phyloP scores from a whole-genome alignment of 1,140 invertebrate species.

The Plectrocnemia conspersa region DNA sequence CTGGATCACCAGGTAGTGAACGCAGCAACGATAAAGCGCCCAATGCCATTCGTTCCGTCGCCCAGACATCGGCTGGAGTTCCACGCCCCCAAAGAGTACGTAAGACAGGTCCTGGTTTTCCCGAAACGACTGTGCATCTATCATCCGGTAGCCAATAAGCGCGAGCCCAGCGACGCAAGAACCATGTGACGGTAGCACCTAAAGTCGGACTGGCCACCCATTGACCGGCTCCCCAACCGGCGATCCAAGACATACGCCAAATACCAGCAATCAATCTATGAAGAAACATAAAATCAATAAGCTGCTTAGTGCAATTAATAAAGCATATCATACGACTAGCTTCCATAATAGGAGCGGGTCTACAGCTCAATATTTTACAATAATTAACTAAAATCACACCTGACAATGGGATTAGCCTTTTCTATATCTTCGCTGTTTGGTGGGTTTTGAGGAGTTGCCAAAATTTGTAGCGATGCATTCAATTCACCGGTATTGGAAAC shows the following conservation, averaged over 20 bases:
- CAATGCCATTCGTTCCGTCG: conserved; percentile 37
- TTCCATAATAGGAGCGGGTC: neutral
- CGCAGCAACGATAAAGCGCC: conserved; percentile 41
- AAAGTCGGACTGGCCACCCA: conserved; percentile 77
- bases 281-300: conserved; percentile 52
- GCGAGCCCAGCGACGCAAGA: conserved; percentile 69
- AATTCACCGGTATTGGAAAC: conserved; percentile 52
- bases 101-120: conserved; percentile 38
- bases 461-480: conserved; percentile 56
- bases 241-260: conserved; percentile 64
- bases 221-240: conserved; percentile 59
- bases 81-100: conserved; percentile 45
- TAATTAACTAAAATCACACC: conserved; percentile 37
- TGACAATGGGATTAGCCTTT: conserved; percentile 44
- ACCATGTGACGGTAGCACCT: conserved; percentile 73
- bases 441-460: conserved; percentile 49
- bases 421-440: conserved; percentile 35
- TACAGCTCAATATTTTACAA: neutral
- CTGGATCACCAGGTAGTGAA: conserved; percentile 41
- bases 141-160: conserved; percentile 74
- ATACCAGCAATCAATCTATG: conserved; percentile 61
- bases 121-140: conserved; percentile 38
- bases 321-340: neutral
- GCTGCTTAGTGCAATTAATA: conserved; percentile 2
- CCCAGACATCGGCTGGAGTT: conserved; percentile 40